A percentile compares a stretch with the other conserved stretches of the same genome.
Evolutionary conservation across 2,888 invertebrate genomes (phyloP).

Genomic region (Drosophila paucipuncta): DNA sequence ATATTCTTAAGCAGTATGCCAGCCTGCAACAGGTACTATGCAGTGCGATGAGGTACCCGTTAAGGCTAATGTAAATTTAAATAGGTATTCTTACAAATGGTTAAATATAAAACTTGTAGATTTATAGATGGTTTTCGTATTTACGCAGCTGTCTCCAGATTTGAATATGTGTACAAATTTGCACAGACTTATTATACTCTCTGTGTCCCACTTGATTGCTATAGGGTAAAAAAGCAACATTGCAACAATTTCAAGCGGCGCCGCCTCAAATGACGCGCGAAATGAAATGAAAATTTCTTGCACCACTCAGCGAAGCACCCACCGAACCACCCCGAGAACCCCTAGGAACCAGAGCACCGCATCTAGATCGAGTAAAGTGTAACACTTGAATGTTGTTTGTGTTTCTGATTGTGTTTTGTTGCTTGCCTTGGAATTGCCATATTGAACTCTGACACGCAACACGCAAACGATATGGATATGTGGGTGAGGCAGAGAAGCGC

Average conservation of each 20-base stretch:
- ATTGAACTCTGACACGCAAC: constrained; percentile 79
- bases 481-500: background rate
- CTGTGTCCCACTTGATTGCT: background rate
- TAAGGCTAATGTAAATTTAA: background rate
- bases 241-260: constrained; percentile 77
- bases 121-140: background rate
- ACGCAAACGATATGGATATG: constrained; percentile 45
- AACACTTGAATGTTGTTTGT: constrained; percentile 78
- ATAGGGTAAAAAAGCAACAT: constrained; percentile 31
- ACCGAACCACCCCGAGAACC: background rate
- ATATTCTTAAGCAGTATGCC: background rate
- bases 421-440: constrained; percentile 46
- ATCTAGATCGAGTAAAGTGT: constrained; percentile 63
- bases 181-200: background rate
- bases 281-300: constrained; percentile 75
- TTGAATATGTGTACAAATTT: background rate
- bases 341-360: background rate
- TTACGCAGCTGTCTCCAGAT: background rate
- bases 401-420: constrained; percentile 61
- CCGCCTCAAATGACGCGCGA: constrained; percentile 80
- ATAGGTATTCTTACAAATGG: background rate
- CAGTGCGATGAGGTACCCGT: too few species aligned
- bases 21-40: background rate
- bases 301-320: background rate
- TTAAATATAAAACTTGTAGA: background rate